Conservation (phyloP, 2,113 vertebrate species). For the Ophiodon elongatus region DNA sequence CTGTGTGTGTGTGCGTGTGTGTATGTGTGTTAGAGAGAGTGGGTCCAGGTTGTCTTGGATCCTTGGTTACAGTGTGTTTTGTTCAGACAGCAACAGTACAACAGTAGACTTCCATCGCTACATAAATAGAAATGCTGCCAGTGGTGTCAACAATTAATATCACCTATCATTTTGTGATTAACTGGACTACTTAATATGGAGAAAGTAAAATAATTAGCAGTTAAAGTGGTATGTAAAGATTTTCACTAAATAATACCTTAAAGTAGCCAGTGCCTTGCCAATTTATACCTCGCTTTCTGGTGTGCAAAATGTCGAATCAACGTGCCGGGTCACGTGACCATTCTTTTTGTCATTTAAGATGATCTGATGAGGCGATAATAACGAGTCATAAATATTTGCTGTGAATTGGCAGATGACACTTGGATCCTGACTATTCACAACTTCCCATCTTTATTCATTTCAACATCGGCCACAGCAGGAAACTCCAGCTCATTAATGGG, state of each 20-base stretch:
- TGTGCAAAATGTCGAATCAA: too few relatives aligned
- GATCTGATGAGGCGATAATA: not conserved
- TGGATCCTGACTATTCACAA: not conserved
- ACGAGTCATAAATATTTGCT: not conserved
- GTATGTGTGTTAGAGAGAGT: conserved; percentile 13
- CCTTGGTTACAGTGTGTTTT: conserved; percentile 65
- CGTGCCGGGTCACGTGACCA: too few relatives aligned
- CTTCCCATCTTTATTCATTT: not conserved
- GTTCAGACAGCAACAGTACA: conserved; percentile 45
- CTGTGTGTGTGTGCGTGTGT: conserved; percentile 27
- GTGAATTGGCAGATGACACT: not conserved
- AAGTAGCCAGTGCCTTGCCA: not conserved
- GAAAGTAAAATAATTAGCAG: not conserved
- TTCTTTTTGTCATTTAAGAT: too few relatives aligned
- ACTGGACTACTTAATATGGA: not conserved
- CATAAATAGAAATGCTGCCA: conserved; percentile 30
- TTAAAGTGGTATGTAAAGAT: not conserved
- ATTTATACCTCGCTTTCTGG: not conserved
- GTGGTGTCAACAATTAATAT: not conserved
- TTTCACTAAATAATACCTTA: not conserved
- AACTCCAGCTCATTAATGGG: not conserved
- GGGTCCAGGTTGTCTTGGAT: conserved; percentile 58
- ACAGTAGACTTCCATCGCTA: conserved; percentile 28
- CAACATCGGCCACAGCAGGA: conserved; percentile 3
- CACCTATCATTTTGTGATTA: conserved; percentile 11